Evolutionary conservation across 2,113 vertebrate species (phyloP).

Genomic region (Pseudopodoces humilis): DNA sequence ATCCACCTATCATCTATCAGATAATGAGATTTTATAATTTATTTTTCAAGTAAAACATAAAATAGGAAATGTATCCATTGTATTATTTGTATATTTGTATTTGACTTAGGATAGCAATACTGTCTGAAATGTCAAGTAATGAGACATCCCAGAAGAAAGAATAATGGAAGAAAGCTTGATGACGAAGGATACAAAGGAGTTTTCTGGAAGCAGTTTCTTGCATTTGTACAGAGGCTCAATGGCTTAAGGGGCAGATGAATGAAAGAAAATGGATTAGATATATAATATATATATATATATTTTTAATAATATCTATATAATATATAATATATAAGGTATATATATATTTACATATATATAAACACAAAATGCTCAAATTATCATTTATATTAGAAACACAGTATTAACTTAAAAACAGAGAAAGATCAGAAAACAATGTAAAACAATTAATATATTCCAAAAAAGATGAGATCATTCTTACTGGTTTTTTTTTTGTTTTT

Average conservation of each 20-base stretch:
- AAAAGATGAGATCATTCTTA: background rate
- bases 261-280: background rate
- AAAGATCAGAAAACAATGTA: background rate
- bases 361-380: background rate
- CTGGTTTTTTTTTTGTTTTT: background rate
- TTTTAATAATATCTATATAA: no score
- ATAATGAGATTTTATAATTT: background rate
- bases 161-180: background rate
- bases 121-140: background rate
- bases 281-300: background rate
- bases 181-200: background rate
- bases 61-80: background rate
- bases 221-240: background rate
- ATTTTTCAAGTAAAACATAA: background rate
- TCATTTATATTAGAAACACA: background rate
- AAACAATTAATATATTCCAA: background rate
- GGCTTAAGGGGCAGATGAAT: background rate
- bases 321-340: no score
- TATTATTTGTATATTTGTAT: background rate
- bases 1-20: background rate
- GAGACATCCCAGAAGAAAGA: background rate
- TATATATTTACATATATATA: background rate
- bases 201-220: background rate
- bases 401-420: background rate
- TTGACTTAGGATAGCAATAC: background rate